These are phyloP conservation scores for Shargacucullia verbasci DNA, from an alignment of 2,888 invertebrate genomes.

Conservation along the genomic window DNA sequence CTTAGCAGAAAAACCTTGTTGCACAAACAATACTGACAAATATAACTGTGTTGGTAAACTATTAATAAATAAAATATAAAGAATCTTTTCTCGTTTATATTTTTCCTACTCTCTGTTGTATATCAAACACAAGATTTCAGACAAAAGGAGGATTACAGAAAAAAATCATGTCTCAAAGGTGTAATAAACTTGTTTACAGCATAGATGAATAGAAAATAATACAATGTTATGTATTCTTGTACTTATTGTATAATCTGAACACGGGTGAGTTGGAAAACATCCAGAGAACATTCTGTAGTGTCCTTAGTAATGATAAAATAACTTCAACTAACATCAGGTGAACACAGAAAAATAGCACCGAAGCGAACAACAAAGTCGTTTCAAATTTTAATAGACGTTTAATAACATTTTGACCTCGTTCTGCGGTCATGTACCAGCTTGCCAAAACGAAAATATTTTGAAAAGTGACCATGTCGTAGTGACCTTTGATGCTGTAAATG, in stretches of 20 bases:
- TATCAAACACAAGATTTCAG: neutral
- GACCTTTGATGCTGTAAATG: too few species aligned
- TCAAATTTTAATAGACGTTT: too few species aligned
- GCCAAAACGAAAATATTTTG: too few species aligned
- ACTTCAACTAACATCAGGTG: constrained; percentile 34
- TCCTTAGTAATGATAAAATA: constrained; percentile 35
- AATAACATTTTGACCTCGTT: too few species aligned
- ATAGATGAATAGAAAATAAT: constrained; percentile 23
- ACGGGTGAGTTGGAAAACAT: constrained; percentile 46
- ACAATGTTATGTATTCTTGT: constrained; percentile 26
- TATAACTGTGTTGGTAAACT: too few species aligned
- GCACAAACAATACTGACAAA: too few species aligned
- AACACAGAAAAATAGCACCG: constrained; percentile 16
- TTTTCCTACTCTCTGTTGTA: too few species aligned
- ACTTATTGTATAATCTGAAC: constrained; percentile 17
- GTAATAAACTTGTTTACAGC: constrained; percentile 13
- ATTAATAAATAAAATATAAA: too few species aligned
- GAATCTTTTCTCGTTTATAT: too few species aligned
- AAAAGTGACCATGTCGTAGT: too few species aligned
- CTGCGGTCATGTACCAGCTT: too few species aligned
- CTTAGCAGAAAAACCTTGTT: too few species aligned
- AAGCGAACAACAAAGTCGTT: constrained; percentile 24
- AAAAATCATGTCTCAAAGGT: constrained; percentile 7
- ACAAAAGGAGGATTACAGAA: constrained; percentile 24
- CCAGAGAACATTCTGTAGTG: constrained; percentile 43